A percentile compares a stretch with the other conserved stretches of the same genome.
These are phyloP conservation scores for Atopsyche davidsoni DNA, from an alignment of 1,140 invertebrate species.

Conservation along the genomic window DNA sequence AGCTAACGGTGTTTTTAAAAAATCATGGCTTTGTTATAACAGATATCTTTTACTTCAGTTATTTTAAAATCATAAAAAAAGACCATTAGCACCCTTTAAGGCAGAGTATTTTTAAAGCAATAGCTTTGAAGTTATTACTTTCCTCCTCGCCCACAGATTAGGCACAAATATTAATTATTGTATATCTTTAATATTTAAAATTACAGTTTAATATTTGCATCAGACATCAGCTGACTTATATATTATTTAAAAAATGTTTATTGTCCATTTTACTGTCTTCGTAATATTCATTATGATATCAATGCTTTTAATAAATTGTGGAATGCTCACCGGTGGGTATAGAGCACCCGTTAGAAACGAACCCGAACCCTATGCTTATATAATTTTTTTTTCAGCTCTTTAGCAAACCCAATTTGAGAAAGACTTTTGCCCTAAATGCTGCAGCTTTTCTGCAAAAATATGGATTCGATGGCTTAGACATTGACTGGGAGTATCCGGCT, in stretches of 20 bases:
- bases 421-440: slow-evolving; percentile 65
- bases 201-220: not conserved
- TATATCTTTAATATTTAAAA: too few species aligned
- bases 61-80: too few species aligned
- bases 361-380: too few species aligned
- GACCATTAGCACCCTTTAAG: too few species aligned
- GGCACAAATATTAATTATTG: too few species aligned
- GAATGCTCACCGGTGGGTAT: not conserved
- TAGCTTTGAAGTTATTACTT: too few species aligned
- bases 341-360: too few species aligned
- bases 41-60: not conserved
- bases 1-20: not conserved
- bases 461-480: slow-evolving; percentile 76
- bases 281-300: not conserved
- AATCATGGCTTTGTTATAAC: not conserved
- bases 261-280: not conserved
- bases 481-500: slow-evolving; percentile 84
- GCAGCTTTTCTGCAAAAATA: slow-evolving; percentile 73
- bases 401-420: slow-evolving; percentile 62
- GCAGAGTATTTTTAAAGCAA: too few species aligned
- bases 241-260: not conserved
- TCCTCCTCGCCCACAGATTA: too few species aligned
- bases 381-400: slow-evolving; percentile 48
- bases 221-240: not conserved
- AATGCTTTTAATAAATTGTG: not conserved